These are phyloP conservation scores for Mus pahari DNA, from an alignment of 2,113 vertebrate genomes.

Conservation along the genomic window DNA sequence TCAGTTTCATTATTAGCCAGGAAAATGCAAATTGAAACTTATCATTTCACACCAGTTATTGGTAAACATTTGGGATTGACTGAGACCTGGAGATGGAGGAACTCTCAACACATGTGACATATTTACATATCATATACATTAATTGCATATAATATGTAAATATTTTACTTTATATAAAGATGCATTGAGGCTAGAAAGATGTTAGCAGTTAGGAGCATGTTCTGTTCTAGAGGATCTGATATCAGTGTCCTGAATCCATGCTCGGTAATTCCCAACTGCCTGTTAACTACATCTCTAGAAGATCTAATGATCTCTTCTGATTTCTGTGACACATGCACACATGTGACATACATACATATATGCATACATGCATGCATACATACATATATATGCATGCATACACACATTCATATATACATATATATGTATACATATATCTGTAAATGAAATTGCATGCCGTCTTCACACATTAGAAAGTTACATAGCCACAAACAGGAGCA, in stretches of 20 bases:
- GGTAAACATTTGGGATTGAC: background rate
- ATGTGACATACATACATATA: background rate
- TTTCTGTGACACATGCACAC: background rate
- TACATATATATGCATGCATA: background rate
- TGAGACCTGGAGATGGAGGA: background rate
- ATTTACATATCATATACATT: background rate
- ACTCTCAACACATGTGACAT: background rate
- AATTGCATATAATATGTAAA: background rate
- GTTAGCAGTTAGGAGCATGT: background rate
- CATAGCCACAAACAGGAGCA: background rate
- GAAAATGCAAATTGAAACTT: background rate
- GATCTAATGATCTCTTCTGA: background rate
- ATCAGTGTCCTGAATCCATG: background rate
- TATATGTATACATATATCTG: background rate
- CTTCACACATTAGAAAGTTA: background rate
- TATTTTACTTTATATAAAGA: slow-evolving; percentile 12
- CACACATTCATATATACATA: background rate
- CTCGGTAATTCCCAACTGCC: background rate
- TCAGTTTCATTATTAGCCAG: background rate
- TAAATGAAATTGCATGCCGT: background rate
- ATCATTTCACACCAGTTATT: background rate
- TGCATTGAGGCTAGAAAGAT: no score
- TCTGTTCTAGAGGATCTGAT: background rate
- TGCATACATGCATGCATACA: background rate
- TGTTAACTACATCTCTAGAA: background rate